These are phyloP conservation scores for Meliscaeva auricollis DNA, from an alignment of 2,888 invertebrate species.

Conservation along the genomic window DNA sequence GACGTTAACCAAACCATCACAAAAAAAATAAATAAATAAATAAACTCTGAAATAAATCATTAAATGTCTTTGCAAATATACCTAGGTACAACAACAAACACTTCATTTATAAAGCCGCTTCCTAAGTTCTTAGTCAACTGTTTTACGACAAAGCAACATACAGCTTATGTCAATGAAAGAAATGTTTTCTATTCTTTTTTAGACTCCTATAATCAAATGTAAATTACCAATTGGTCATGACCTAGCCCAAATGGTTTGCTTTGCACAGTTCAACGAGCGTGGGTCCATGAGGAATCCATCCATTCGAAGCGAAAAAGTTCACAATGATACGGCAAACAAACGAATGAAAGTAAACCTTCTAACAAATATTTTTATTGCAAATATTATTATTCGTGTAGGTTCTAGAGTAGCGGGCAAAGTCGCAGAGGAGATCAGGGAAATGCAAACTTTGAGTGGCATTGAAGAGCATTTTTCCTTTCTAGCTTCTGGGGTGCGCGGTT, in stretches of 20 bases:
- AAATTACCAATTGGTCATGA: conserved; percentile 73
- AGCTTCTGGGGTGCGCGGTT: conserved; percentile 51
- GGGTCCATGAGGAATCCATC: conserved; percentile 62
- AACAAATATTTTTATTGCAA: conserved; percentile 78
- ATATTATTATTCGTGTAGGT: conserved; percentile 77
- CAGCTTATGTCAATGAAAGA: conserved; percentile 46
- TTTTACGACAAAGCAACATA: conserved; percentile 45
- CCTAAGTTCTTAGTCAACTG: conserved; percentile 47
- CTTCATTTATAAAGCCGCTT: conserved; percentile 34
- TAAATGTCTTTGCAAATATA: conserved; percentile 30
- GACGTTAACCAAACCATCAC: background rate
- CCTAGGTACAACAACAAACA: conserved; percentile 45
- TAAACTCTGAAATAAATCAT: conserved; percentile 23
- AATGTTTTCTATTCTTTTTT: conserved; percentile 42
- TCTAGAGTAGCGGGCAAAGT: conserved; percentile 73
- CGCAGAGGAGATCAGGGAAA: conserved; percentile 66
- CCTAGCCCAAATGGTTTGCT: conserved; percentile 67
- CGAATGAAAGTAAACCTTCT: conserved; percentile 76
- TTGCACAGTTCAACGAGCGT: conserved; percentile 61
- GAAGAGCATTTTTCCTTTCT: conserved; percentile 64
- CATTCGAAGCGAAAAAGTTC: conserved; percentile 74
- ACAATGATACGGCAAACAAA: conserved; percentile 75
- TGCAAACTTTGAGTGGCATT: conserved; percentile 74
- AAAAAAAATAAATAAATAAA: conserved; percentile 2
- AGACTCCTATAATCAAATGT: conserved; percentile 66